Conservation (phyloP, 2,888 invertebrate species). For the Cyrtodaria siliqua region DNA sequence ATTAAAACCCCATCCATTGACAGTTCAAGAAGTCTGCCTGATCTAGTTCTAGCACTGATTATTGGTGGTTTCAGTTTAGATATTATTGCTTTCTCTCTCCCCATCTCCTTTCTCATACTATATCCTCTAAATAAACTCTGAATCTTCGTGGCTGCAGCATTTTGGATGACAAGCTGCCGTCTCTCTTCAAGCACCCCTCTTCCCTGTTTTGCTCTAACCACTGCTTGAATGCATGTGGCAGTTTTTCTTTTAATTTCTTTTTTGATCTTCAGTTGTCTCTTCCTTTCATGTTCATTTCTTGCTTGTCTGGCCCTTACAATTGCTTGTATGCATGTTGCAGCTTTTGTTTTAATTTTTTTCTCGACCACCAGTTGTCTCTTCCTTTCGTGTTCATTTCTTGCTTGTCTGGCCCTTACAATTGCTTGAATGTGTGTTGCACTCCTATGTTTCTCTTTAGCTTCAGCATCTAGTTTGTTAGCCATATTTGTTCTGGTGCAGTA, state of each 20-base stretch:
- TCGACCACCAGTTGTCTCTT: background rate
- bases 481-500: conserved; percentile 29
- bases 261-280: conserved; percentile 6
- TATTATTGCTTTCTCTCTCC: conserved; percentile 34
- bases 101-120: conserved; percentile 30
- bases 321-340: conserved; percentile 41
- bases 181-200: conserved; percentile 14
- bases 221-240: conserved; percentile 45
- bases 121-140: conserved; percentile 56
- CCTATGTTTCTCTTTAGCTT: conserved; percentile 13
- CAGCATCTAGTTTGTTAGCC: conserved; percentile 21
- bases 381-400: conserved; percentile 15
- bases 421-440: conserved; percentile 40
- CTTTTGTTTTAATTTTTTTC: background rate
- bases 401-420: conserved; percentile 24
- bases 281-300: conserved; percentile 14
- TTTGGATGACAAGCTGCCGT: conserved; percentile 9
- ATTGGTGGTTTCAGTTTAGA: conserved; percentile 45
- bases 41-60: conserved; percentile 40
- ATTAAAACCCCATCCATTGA: conserved; percentile 46
- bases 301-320: conserved; percentile 35
- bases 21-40: conserved; percentile 35
- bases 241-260: background rate
- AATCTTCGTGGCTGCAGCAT: conserved; percentile 47
- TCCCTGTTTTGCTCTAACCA: conserved; percentile 31